These are phyloP conservation scores for Pimephales promelas DNA, from an alignment of 2,113 vertebrate genomes.

Conservation along the genomic window DNA sequence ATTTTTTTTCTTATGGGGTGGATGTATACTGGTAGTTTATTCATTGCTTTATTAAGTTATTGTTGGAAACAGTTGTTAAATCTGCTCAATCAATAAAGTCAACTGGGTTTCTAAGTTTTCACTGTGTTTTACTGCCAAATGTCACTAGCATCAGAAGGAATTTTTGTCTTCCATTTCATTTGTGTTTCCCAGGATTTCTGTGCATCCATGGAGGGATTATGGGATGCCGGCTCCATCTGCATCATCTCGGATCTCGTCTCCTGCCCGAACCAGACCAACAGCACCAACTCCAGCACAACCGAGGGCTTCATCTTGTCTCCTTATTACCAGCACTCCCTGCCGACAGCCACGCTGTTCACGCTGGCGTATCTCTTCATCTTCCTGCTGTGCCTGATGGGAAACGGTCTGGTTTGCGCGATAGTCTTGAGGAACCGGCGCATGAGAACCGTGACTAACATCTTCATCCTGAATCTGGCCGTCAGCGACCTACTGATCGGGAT, in stretches of 20 bases:
- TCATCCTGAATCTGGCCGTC: constrained; percentile 70
- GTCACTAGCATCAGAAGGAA: neutral
- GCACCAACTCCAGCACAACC: constrained; percentile 16
- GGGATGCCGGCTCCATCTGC: constrained; percentile 21
- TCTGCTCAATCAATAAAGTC: no score
- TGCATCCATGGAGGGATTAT: neutral
- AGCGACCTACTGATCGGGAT: constrained; percentile 70
- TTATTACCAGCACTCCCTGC: constrained; percentile 65
- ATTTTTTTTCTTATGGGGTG: no score
- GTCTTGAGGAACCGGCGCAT: constrained; percentile 65
- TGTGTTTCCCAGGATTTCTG: constrained; percentile 8
- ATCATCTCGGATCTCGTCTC: constrained; percentile 25
- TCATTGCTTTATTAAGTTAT: no score
- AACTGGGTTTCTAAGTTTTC: no score
- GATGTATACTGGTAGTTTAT: no score
- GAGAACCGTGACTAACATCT: constrained; percentile 70
- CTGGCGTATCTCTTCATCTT: constrained; percentile 70
- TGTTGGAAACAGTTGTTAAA: no score
- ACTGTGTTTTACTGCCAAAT: no score
- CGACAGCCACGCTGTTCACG: constrained; percentile 58
- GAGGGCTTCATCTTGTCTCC: constrained; percentile 46
- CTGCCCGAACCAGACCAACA: constrained; percentile 44
- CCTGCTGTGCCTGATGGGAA: constrained; percentile 67
- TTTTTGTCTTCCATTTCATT: neutral
- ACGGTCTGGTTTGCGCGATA: constrained; percentile 66